Conservation (phyloP, 2,797 vertebrate genomes). For the Ptychadena robeensis region DNA sequence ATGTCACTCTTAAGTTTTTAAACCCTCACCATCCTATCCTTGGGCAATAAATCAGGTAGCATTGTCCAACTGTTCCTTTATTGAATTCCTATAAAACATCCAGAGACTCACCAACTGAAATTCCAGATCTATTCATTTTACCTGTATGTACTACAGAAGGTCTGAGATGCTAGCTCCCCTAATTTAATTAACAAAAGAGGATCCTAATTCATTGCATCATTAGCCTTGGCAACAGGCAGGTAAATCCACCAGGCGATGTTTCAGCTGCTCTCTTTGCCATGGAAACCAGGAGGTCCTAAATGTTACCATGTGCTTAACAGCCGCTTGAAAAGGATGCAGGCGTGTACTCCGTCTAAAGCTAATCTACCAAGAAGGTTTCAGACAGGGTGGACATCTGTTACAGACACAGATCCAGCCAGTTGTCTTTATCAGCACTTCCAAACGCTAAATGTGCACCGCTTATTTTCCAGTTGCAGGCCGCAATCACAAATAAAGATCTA, state of each 20-base stretch:
- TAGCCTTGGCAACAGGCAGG: constrained; percentile 60
- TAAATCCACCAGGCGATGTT: constrained; percentile 48
- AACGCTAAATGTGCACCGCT: not conserved
- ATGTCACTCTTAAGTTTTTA: not conserved
- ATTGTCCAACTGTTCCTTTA: not conserved
- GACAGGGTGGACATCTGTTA: constrained; percentile 51
- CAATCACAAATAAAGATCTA: not conserved
- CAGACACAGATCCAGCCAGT: constrained; percentile 22
- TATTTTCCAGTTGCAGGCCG: not conserved
- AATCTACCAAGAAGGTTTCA: constrained; percentile 52
- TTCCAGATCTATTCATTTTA: constrained; percentile 2
- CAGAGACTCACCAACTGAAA: not conserved
- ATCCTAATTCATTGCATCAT: constrained; percentile 45
- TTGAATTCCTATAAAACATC: not conserved
- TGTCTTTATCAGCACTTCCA: constrained; percentile 8
- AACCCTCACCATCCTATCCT: not conserved
- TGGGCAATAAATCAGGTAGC: too few species aligned
- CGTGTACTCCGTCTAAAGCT: constrained; percentile 35
- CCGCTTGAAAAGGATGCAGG: constrained; percentile 48
- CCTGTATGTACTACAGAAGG: not conserved
- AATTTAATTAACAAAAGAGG: constrained; percentile 57
- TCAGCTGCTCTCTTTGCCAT: constrained; percentile 56
- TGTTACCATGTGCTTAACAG: constrained; percentile 55
- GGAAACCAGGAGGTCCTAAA: constrained; percentile 56
- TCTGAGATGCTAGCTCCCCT: constrained; percentile 17